Evolutionary conservation across 2,113 vertebrate species (phyloP).

Genomic region (Phalacrocorax brasilianus): DNA sequence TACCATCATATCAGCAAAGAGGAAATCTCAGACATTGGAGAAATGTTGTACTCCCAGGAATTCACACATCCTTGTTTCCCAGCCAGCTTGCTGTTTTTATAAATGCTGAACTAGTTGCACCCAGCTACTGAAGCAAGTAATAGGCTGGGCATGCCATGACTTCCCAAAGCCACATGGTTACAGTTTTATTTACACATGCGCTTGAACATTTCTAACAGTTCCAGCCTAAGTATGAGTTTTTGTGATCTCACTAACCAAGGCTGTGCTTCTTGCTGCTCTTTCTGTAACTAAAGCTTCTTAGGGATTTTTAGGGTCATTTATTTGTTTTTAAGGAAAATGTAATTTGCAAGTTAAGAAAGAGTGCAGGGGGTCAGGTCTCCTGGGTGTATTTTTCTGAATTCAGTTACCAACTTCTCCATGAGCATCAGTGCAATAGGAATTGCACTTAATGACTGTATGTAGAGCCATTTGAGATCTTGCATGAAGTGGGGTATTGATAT

Average conservation of each 20-base stretch:
- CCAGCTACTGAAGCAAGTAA: neutral
- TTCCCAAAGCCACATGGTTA: constrained; percentile 32
- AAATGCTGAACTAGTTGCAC: neutral
- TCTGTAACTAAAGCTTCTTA: constrained; percentile 54
- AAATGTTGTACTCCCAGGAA: constrained; percentile 51
- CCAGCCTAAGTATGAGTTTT: neutral
- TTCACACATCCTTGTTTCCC: neutral
- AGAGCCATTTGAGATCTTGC: constrained; percentile 11
- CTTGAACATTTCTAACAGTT: neutral
- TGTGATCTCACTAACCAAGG: neutral
- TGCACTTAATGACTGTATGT: constrained; percentile 15
- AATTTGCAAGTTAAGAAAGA: constrained; percentile 61
- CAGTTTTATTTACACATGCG: neutral
- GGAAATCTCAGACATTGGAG: constrained; percentile 43
- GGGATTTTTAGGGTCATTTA: constrained; percentile 43
- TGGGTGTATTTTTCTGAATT: neutral
- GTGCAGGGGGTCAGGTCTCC: constrained; percentile 30
- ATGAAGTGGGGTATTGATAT: constrained; percentile 41
- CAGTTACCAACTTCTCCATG: neutral
- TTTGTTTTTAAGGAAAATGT: constrained; percentile 62
- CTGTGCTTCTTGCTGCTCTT: constrained; percentile 2
- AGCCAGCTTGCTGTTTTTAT: constrained; percentile 28
- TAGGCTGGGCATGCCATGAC: neutral
- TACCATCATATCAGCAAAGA: constrained; percentile 51
- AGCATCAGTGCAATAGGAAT: neutral